These are phyloP conservation scores for Leptodactylus fallax DNA, from an alignment of 2,797 vertebrate species.

Conservation along the genomic window DNA sequence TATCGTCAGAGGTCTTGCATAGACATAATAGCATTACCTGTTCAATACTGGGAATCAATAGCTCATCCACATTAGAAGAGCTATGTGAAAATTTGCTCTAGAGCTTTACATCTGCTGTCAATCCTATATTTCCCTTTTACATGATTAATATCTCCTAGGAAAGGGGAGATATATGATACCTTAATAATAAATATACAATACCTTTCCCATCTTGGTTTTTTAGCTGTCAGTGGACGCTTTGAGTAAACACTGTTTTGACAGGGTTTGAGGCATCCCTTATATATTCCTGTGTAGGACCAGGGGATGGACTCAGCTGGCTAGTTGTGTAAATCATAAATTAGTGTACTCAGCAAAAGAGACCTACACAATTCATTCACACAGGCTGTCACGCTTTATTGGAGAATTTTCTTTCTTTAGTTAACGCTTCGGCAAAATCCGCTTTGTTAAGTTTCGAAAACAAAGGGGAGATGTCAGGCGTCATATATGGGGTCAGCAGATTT, in stretches of 20 bases:
- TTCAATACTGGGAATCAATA: not conserved
- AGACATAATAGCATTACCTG: not conserved
- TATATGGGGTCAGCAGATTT: conserved; percentile 61
- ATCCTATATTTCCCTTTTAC: no score
- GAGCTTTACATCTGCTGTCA: not conserved
- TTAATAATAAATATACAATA: conserved; percentile 13
- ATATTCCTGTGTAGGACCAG: conserved; percentile 49
- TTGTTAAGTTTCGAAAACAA: conserved; percentile 59
- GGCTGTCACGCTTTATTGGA: conserved; percentile 62
- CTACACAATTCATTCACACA: conserved; percentile 60
- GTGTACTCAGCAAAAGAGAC: conserved; percentile 58
- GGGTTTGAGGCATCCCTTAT: conserved; percentile 42
- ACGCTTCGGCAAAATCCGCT: conserved; percentile 61
- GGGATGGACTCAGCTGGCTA: conserved; percentile 37
- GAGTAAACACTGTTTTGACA: conserved; percentile 39
- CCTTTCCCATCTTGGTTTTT: conserved; percentile 59
- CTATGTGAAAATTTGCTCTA: not conserved
- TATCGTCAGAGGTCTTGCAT: not conserved
- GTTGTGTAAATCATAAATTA: conserved; percentile 54
- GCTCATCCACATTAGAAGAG: not conserved
- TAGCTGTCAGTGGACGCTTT: conserved; percentile 27
- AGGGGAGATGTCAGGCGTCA: conserved; percentile 54
- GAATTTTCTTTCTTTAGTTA: conserved; percentile 61
- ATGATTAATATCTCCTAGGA: not conserved
- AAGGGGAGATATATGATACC: not conserved